phyloP scores from a whole-genome alignment of 2,888 invertebrate genomes.

The Hylaea fasciaria region DNA sequence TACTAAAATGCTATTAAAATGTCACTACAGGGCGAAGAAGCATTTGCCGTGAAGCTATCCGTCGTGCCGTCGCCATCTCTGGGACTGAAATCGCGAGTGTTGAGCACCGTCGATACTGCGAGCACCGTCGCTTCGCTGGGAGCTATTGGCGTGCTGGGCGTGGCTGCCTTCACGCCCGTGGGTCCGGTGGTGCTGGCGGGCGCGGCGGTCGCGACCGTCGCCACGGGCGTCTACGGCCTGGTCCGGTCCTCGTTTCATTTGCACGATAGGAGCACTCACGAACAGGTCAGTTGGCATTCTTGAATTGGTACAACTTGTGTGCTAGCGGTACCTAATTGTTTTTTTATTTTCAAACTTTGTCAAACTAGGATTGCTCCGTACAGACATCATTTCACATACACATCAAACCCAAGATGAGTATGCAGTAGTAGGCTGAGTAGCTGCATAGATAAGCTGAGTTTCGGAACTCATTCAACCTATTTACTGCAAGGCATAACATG shows the following conservation, averaged over 20 bases:
- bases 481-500: no score
- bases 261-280: constrained; percentile 77
- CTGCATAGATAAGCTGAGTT: no score
- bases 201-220: constrained; percentile 74
- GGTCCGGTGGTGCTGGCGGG: constrained; percentile 78
- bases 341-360: no score
- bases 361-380: no score
- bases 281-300: constrained; percentile 67
- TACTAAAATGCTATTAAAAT: not conserved
- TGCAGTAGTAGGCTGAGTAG: no score
- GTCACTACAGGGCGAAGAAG: constrained; percentile 61
- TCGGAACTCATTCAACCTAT: no score
- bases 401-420: no score
- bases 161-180: constrained; percentile 79
- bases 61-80: constrained; percentile 72
- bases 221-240: constrained; percentile 81
- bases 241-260: constrained; percentile 78
- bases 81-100: constrained; percentile 69
- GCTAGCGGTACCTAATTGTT: no score
- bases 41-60: constrained; percentile 69
- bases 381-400: no score
- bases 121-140: constrained; percentile 73
- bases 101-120: constrained; percentile 73
- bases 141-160: constrained; percentile 81
- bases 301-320: no score